These are phyloP conservation scores for Ceratina australensis DNA, from an alignment of 1,140 invertebrate species.

Conservation along the genomic window DNA sequence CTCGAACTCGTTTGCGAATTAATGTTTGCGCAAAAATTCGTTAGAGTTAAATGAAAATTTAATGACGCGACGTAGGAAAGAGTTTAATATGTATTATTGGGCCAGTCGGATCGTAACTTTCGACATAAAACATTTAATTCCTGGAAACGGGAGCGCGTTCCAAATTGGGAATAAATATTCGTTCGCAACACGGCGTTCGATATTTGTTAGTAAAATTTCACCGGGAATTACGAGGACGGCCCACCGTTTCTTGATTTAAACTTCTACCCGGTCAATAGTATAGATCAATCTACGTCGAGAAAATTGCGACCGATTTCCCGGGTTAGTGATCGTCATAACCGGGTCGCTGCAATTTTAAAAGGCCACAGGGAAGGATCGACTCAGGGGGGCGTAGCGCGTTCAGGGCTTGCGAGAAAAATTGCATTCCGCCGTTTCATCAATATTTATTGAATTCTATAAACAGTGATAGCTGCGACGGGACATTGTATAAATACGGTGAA, in stretches of 20 bases:
- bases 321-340: neutral
- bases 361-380: neutral
- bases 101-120: neutral
- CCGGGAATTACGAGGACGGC: neutral
- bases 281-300: neutral
- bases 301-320: neutral
- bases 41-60: neutral
- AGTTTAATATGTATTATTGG: neutral
- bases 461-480: neutral
- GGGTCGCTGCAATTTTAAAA: constrained; percentile 6
- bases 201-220: constrained; percentile 3
- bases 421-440: neutral
- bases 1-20: neutral
- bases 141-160: neutral
- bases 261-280: neutral
- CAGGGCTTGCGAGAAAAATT: neutral
- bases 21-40: neutral
- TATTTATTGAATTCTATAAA: constrained; percentile 3
- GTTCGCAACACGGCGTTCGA: neutral
- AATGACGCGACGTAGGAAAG: neutral
- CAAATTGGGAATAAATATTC: neutral
- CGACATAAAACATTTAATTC: neutral
- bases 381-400: neutral
- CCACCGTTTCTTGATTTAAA: neutral
- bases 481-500: neutral